These are phyloP conservation scores for Echeneis naucrates DNA, from an alignment of 2,797 vertebrate species.

Conservation along the genomic window DNA sequence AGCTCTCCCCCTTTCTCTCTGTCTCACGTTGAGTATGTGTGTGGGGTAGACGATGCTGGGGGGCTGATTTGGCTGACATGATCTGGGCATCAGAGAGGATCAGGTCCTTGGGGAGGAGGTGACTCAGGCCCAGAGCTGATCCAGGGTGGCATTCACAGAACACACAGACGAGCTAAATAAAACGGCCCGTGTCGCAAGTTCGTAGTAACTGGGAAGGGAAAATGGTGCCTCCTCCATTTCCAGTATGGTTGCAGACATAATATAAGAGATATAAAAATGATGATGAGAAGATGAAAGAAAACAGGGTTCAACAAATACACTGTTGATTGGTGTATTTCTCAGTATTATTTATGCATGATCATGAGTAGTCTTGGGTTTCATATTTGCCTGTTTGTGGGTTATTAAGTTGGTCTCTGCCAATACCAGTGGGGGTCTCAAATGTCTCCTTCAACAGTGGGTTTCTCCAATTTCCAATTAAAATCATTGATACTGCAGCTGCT, in stretches of 20 bases:
- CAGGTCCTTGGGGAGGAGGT: constrained; percentile 39
- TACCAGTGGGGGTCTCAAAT: constrained; percentile 56
- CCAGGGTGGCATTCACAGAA: constrained; percentile 30
- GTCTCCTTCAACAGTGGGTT: constrained; percentile 26
- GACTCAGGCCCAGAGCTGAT: constrained; percentile 58
- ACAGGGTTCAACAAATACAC: background rate
- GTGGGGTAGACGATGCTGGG: too few species aligned
- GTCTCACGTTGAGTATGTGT: constrained; percentile 19
- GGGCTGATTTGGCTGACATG: constrained; percentile 54
- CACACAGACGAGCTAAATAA: background rate
- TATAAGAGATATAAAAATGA: background rate
- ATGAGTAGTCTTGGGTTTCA: constrained; percentile 1
- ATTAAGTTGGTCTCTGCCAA: constrained; percentile 14
- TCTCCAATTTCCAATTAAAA: constrained; percentile 58
- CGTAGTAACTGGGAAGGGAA: constrained; percentile 19
- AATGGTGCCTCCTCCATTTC: constrained; percentile 33
- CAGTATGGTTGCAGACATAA: constrained; percentile 13
- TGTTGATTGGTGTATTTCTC: background rate
- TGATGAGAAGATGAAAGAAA: background rate
- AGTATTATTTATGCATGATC: constrained; percentile 2
- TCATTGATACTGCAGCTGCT: constrained; percentile 22
- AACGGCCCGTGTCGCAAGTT: constrained; percentile 49
- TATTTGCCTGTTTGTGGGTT: constrained; percentile 8
- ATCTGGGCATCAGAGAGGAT: constrained; percentile 52
- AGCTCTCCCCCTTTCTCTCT: constrained; percentile 14